Percentiles rank a stretch among this genome's conserved stretches.
phyloP scores from a whole-genome alignment of 2,113 vertebrate species.

The Globicephala melas region DNA sequence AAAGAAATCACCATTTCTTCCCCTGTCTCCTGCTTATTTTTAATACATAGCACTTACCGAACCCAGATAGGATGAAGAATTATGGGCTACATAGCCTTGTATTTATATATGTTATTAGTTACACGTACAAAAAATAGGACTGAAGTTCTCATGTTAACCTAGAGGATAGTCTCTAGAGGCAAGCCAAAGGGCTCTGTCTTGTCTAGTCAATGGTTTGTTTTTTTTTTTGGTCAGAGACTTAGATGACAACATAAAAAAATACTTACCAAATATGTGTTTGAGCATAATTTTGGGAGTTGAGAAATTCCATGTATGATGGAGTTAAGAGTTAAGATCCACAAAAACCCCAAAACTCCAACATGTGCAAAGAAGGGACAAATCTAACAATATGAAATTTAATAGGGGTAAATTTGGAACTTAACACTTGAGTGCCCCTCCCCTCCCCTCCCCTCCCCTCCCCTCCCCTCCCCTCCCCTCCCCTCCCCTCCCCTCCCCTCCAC shows the following conservation, averaged over 20 bases:
- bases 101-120: neutral
- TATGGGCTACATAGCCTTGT: neutral
- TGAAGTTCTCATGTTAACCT: neutral
- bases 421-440: neutral
- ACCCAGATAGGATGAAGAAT: neutral
- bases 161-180: neutral
- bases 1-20: neutral
- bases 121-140: neutral
- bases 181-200: neutral
- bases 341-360: neutral
- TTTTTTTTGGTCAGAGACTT: neutral
- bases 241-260: neutral
- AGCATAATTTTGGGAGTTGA: neutral
- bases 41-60: neutral
- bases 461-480: neutral
- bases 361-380: neutral
- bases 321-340: neutral
- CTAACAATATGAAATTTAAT: neutral
- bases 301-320: neutral
- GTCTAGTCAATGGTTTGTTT: neutral
- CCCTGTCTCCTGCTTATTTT: neutral
- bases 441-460: neutral
- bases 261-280: neutral
- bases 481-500: neutral
- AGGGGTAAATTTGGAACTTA: neutral